phyloP scores from a whole-genome alignment of 2,888 invertebrate species.

The Caenorhabditis virilis region DNA sequence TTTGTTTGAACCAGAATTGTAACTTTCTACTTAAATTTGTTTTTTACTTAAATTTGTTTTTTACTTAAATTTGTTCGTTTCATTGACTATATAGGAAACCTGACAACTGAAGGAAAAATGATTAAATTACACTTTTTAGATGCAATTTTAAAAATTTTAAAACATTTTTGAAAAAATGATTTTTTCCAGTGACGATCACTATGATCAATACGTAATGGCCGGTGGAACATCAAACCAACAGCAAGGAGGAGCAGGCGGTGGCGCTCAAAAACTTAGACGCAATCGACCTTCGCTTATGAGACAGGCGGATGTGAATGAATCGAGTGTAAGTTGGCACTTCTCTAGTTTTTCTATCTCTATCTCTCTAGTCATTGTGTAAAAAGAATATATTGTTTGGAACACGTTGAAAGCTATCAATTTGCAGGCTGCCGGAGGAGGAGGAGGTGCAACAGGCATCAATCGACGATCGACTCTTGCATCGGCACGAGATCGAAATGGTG shows the following conservation, averaged over 20 bases:
- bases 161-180: constrained; percentile 1
- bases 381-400: no score
- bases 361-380: neutral
- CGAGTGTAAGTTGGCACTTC: constrained; percentile 28
- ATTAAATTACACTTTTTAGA: neutral
- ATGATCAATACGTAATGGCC: constrained; percentile 82
- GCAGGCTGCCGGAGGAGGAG: no score
- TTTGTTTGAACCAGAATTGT: neutral
- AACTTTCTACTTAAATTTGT: neutral
- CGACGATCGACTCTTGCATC: constrained; percentile 66
- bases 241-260: no score
- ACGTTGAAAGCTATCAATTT: no score
- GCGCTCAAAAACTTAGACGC: constrained; percentile 52
- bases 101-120: neutral
- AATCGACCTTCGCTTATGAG: constrained; percentile 66
- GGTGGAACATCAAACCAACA: constrained; percentile 33
- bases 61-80: no score
- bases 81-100: no score
- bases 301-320: constrained; percentile 61
- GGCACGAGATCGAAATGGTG: constrained; percentile 53
- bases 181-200: constrained; percentile 77
- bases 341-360: constrained; percentile 7
- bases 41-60: no score
- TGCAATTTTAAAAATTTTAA: neutral
- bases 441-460: no score